Percentiles rank a stretch among this genome's conserved stretches.
These are phyloP conservation scores for Dolichoris vasculosae DNA, from an alignment of 1,140 invertebrate genomes.

Conservation along the genomic window DNA sequence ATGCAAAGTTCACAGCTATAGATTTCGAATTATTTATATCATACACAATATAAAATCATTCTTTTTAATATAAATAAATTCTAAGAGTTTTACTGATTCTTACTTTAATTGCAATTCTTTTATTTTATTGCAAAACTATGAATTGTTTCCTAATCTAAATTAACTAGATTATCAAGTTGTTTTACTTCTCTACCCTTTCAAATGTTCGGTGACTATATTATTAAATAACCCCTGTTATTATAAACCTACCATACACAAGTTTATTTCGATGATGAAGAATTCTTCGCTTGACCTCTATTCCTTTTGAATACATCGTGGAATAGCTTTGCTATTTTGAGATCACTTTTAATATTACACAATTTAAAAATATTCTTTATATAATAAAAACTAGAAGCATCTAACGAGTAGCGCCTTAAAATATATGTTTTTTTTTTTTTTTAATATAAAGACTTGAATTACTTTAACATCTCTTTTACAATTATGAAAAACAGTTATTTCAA, in stretches of 20 bases:
- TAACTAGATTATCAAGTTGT: conserved; percentile 40
- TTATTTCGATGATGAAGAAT: conserved; percentile 47
- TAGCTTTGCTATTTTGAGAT: conserved; percentile 47
- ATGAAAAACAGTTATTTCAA: conserved; percentile 13
- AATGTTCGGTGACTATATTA: conserved; percentile 35
- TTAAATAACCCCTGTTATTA: conserved; percentile 24
- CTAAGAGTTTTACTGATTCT: conserved; percentile 37
- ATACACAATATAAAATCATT: conserved; percentile 45
- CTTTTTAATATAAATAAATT: conserved; percentile 43
- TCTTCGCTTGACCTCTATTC: conserved; percentile 9
- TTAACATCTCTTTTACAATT: conserved; percentile 21
- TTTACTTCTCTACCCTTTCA: conserved; percentile 27
- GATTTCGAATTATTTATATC: conserved; percentile 35
- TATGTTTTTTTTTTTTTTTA: conserved; percentile 1
- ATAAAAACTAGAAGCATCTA: conserved; percentile 38
- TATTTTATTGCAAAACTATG: conserved; percentile 37
- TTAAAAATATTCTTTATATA: conserved; percentile 45
- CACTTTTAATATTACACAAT: conserved; percentile 47
- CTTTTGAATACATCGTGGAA: conserved; percentile 33
- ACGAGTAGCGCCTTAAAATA: conserved; percentile 24
- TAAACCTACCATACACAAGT: conserved; percentile 39
- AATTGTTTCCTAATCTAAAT: conserved; percentile 34
- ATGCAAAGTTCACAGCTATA: conserved; percentile 44
- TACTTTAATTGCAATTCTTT: conserved; percentile 32
- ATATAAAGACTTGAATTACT: conserved; percentile 29